Percentiles rank a stretch among this genome's conserved stretches.
Evolutionary conservation across 1,140 invertebrate species (phyloP).

Genomic region (Drosophila arizonae): DNA sequence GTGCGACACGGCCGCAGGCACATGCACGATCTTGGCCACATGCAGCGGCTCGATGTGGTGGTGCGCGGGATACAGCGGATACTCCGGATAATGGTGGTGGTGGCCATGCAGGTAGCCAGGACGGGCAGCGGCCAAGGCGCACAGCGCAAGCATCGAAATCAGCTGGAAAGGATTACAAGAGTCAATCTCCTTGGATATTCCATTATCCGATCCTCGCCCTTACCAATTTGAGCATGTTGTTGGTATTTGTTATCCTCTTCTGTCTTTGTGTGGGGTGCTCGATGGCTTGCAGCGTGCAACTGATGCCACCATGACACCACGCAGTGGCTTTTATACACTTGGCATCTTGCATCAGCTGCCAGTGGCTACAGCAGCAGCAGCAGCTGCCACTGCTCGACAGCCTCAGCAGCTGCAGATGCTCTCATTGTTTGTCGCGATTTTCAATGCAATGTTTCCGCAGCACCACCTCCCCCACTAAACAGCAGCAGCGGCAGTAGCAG

Average conservation of each 20-base stretch:
- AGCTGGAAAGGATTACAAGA: conserved; percentile 27
- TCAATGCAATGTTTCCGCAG: conserved; percentile 20
- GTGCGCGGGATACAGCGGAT: conserved; percentile 56
- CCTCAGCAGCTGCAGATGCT: conserved; percentile 68
- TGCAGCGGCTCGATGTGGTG: conserved; percentile 75
- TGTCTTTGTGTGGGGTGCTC: conserved; percentile 17
- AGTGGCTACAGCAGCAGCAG: conserved; percentile 36
- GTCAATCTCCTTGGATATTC: neutral
- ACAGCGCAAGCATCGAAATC: conserved; percentile 57
- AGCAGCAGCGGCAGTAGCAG: neutral
- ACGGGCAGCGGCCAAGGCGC: conserved; percentile 58
- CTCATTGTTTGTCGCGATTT: conserved; percentile 60
- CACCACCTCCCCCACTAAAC: neutral
- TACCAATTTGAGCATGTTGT: conserved; percentile 74
- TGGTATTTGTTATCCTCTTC: conserved; percentile 1
- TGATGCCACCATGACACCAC: conserved; percentile 64
- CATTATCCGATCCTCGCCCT: conserved; percentile 18
- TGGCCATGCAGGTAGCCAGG: conserved; percentile 78
- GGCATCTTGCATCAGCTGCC: conserved; percentile 60
- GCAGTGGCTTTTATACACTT: conserved; percentile 69
- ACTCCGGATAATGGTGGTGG: conserved; percentile 73
- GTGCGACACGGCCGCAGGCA: conserved; percentile 83
- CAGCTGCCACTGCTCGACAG: conserved; percentile 12
- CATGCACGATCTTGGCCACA: conserved; percentile 71
- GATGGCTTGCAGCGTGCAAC: conserved; percentile 66